phyloP scores from a whole-genome alignment of 2,888 invertebrate genomes.

The Nomada fucata region DNA sequence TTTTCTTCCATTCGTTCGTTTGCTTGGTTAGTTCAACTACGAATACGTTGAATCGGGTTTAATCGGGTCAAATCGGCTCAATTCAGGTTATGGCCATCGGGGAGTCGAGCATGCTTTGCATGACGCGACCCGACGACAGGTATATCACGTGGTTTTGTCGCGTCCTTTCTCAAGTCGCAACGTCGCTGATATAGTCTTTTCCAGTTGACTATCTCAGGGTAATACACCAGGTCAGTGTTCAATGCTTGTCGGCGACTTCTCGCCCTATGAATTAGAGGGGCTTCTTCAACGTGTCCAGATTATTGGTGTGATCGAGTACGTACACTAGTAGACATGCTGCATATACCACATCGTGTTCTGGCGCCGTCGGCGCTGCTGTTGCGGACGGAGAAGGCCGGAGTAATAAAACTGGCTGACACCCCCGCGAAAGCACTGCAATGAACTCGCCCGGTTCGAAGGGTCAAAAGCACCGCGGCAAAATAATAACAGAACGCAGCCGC shows the following conservation, averaged over 20 bases:
- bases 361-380: constrained; percentile 70
- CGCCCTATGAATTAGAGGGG: constrained; percentile 54
- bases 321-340: constrained; percentile 57
- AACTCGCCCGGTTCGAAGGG: constrained; percentile 82
- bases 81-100: constrained; percentile 77
- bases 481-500: constrained; percentile 80
- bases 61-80: constrained; percentile 61
- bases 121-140: constrained; percentile 70
- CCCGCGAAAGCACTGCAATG: constrained; percentile 80
- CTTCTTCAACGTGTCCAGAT: constrained; percentile 40
- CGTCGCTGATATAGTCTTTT: constrained; percentile 50
- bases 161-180: constrained; percentile 54
- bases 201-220: constrained; percentile 25
- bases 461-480: constrained; percentile 83
- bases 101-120: constrained; percentile 69
- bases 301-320: constrained; percentile 46
- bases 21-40: constrained; percentile 40
- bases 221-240: constrained; percentile 29
- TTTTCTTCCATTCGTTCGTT: constrained; percentile 57
- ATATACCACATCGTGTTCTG: constrained; percentile 58
- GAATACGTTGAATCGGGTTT: constrained; percentile 52
- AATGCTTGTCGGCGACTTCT: constrained; percentile 54
- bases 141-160: constrained; percentile 77
- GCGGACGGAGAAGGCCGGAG: constrained; percentile 65
- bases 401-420: constrained; percentile 75